These are phyloP conservation scores for Phyllotreta cruciferae DNA, from an alignment of 2,888 invertebrate species.

Conservation along the genomic window DNA sequence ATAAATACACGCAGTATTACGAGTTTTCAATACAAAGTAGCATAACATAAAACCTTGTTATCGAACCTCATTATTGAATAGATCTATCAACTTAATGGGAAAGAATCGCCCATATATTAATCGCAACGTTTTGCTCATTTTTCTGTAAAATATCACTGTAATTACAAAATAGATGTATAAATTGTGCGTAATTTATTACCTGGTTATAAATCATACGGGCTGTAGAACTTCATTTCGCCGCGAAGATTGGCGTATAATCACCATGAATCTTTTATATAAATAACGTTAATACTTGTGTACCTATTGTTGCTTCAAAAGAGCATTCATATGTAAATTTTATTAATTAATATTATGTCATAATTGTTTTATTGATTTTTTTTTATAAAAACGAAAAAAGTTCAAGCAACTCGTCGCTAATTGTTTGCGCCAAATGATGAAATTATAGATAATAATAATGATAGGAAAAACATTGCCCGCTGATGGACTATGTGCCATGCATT, in stretches of 20 bases:
- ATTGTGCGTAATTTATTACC: constrained; percentile 21
- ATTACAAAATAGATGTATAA: constrained; percentile 23
- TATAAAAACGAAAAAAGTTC: too few species aligned
- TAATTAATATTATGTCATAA: too few species aligned
- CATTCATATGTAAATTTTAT: too few species aligned
- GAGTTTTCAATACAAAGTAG: constrained; percentile 15
- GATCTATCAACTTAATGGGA: constrained; percentile 20
- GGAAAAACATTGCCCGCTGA: constrained; percentile 18
- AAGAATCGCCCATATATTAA: constrained; percentile 12
- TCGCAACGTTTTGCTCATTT: constrained; percentile 16
- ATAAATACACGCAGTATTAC: constrained; percentile 8
- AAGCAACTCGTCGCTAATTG: too few species aligned
- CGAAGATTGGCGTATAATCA: constrained; percentile 8
- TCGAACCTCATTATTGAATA: constrained; percentile 14
- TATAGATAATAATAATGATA: constrained; percentile 11
- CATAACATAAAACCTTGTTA: constrained; percentile 12
- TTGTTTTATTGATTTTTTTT: too few species aligned
- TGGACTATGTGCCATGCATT: constrained; percentile 18
- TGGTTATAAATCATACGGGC: constrained; percentile 14
- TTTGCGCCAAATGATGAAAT: too few species aligned
- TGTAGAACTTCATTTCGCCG: constrained; percentile 5
- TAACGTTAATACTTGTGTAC: background rate
- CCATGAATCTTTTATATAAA: constrained; percentile 17
- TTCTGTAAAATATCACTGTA: constrained; percentile 21
- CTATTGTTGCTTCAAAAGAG: too few species aligned